Base-by-base conservation (phyloP, 2,797 vertebrate genomes). In the Meda fulgida region DNA sequence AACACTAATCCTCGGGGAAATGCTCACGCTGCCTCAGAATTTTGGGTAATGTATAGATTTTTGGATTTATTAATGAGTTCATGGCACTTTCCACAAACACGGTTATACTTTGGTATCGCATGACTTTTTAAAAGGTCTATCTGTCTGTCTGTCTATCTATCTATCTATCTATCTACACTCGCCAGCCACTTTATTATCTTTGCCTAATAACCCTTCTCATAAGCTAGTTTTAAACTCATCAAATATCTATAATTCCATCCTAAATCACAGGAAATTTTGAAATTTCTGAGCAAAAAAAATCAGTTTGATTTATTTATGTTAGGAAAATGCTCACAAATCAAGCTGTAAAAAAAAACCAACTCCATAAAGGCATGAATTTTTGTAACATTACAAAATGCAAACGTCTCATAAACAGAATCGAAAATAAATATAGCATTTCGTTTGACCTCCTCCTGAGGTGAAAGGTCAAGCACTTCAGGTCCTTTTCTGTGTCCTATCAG, bases 21-120 rank as follows among this genome's bases (percentile, higher is more conserved):
- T 99, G 98, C 94, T 99, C 19, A 99, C 98, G 3, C 93, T 99
- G 89, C 98, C 98, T 83, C 98, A 99, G 90, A 99, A 99, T 92
- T 99, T 99, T 92, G 98, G 98, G 98, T 99, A 96, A 89, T 16
- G 77, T 26, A n/a, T n/a, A n/a, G n/a, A 51, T 31, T 34, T 21
- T 73, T 21, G 71, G 7, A 3, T 73, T 78, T 66, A 63, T 43
- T 78, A 26, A 58, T 31, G 1, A 31, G 26, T n/a, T 48, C 19
- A 31, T 21, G 40, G 51, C 51, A 38, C 75, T 77, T 77, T 58
- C 34, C 75, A 26, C 51, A n/a, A 38, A 38, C 3, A 16, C 2
- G 21, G 51, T n/a, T 77, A 38, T 31, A 38, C 31, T 16, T 36
- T 36, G 23, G 29, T 23, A 36, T 36, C 3, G 1, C 10, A 4